Base-by-base conservation (phyloP, 1,140 invertebrate genomes). In the Philopotamus ludificatus region DNA sequence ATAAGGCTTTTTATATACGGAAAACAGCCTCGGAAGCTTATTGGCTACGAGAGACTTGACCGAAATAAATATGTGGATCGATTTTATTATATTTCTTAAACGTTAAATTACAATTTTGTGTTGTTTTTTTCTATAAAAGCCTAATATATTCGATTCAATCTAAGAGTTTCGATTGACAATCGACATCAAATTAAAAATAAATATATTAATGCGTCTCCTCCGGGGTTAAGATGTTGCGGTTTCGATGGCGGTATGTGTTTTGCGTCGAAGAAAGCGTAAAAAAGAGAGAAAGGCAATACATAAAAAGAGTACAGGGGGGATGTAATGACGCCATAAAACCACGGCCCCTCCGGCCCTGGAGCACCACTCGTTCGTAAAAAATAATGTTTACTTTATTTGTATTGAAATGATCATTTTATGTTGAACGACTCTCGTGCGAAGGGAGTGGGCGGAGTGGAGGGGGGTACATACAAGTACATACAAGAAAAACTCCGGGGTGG, bases 381-480 rank as follows among this genome's bases (percentile, higher is more conserved):
- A 63, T 68, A 68, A 68, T 64, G 66, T 64, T 58, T 57, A 60
- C 66, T 68, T 68, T 68, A 68, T 68, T 68, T 64, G 66, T 63
- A 68, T 68, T 64, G 66, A 64, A 68, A 68, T 68, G 66, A 59
- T 68, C 60, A 64, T 68, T 64, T 68, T 68, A 63, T 57, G 61
- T 60, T 58, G 60, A 64, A 65, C 63, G 63, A 65, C 39, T 50
- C 54, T 28, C 51, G 51, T 47, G 62, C 41, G 21, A 54, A 20
- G 20, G 45, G 44, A 25, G 26, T 42, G n/a, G 28, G 12, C 4
- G 28, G 28, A 34, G 28, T 34, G 28, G n/a, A n/a, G n/a, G n/a
- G n/a, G n/a, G n/a, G n/a, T n/a, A n/a, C n/a, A n/a, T n/a, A n/a
- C n/a, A n/a, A n/a, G n/a, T n/a, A n/a, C n/a, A n/a, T n/a, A n/a